A percentile compares a stretch with the other conserved stretches of the same genome.
phyloP scores from a whole-genome alignment of 2,113 vertebrate species.

The Chamaetylas fuelleborni region DNA sequence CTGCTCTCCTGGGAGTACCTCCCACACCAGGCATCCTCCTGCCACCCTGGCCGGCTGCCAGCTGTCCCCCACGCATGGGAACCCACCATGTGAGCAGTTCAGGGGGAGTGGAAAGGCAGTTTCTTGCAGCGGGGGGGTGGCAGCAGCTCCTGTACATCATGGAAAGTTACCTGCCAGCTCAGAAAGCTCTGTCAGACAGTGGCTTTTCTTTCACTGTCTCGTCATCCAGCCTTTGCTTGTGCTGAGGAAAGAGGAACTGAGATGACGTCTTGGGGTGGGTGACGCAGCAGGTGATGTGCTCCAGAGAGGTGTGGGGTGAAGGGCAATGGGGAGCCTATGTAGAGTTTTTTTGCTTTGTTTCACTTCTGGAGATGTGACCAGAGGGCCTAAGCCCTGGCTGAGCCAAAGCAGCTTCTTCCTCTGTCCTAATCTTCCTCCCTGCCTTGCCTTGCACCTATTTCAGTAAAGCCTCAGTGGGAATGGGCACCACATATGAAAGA shows the following conservation, averaged over 20 bases:
- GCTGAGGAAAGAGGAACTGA: neutral
- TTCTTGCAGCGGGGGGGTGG: neutral
- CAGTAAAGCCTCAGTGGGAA: neutral
- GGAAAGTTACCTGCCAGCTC: constrained; percentile 37
- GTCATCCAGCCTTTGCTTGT: neutral
- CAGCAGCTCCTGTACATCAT: constrained; percentile 15
- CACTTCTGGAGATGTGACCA: neutral
- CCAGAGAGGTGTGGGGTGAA: neutral
- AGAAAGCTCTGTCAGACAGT: neutral
- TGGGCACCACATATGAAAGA: fast-evolving
- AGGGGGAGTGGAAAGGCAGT: neutral
- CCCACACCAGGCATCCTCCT: neutral
- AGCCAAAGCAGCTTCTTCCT: neutral
- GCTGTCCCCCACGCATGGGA: neutral
- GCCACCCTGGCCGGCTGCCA: neutral
- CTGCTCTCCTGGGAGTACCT: neutral
- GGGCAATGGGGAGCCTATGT: neutral
- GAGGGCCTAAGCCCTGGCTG: neutral
- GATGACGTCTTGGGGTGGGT: neutral
- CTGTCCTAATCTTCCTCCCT: neutral
- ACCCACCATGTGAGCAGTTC: fast-evolving
- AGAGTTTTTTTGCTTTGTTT: neutral
- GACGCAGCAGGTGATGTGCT: neutral
- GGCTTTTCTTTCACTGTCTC: neutral
- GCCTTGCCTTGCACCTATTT: fast-evolving